phyloP scores from a whole-genome alignment of 2,797 vertebrate species.

The Anabas testudineus region DNA sequence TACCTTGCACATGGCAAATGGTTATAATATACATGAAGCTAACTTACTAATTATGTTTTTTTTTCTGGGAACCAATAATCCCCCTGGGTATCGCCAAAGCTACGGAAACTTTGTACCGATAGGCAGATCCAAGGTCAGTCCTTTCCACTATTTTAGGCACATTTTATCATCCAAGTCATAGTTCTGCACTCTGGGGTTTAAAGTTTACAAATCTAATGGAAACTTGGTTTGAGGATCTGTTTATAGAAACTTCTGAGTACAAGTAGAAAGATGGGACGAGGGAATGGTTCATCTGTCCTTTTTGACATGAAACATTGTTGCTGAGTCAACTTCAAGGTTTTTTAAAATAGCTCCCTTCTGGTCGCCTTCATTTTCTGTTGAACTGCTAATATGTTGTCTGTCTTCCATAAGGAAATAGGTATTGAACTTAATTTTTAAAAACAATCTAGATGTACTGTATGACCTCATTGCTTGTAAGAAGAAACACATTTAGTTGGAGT shows the following conservation, averaged over 20 bases:
- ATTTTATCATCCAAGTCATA: conserved; percentile 56
- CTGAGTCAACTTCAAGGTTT: conserved; percentile 31
- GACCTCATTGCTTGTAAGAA: background rate
- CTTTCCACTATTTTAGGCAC: conserved; percentile 74
- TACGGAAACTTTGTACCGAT: conserved; percentile 78
- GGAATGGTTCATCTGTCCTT: conserved; percentile 36
- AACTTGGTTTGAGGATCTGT: conserved; percentile 67
- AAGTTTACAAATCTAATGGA: conserved; percentile 66
- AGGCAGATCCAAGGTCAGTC: conserved; percentile 73
- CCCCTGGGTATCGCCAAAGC: conserved; percentile 62
- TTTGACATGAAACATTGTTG: conserved; percentile 41
- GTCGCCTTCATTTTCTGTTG: conserved; percentile 15
- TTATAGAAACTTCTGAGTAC: conserved; percentile 67
- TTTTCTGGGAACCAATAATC: conserved; percentile 55
- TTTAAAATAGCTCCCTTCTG: conserved; percentile 24
- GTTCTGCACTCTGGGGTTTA: conserved; percentile 70
- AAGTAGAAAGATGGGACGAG: conserved; percentile 38
- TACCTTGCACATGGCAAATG: background rate
- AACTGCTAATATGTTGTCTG: conserved; percentile 2
- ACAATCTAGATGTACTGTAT: background rate
- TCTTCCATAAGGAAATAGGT: background rate
- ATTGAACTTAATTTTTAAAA: background rate
- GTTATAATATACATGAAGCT: background rate
- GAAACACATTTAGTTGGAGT: background rate
- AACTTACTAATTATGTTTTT: background rate